These are phyloP conservation scores for Cercopithecus petaurista DNA, from an alignment of 2,797 vertebrate species.

Conservation along the genomic window DNA sequence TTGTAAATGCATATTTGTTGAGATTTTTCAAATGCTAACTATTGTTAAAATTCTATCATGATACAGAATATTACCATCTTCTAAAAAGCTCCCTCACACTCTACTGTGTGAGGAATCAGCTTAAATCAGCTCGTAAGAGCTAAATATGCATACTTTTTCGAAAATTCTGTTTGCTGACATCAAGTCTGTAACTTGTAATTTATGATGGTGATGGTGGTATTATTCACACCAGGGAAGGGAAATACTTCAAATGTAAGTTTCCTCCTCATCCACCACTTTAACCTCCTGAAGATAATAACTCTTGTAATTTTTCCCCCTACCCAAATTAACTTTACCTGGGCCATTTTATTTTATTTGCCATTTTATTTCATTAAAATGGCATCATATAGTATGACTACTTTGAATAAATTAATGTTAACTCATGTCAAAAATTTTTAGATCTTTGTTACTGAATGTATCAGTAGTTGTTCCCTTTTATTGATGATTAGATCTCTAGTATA, in stretches of 20 bases:
- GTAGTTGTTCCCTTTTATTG: not conserved
- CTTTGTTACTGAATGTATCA: too few species aligned
- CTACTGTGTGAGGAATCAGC: not conserved
- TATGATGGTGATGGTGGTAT: too few species aligned
- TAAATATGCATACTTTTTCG: not conserved
- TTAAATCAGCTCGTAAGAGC: not conserved
- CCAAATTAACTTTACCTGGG: not conserved
- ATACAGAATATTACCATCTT: not conserved
- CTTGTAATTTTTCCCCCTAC: not conserved
- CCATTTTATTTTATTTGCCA: not conserved
- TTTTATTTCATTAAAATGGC: not conserved
- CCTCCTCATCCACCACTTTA: accelerated
- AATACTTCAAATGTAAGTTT: not conserved
- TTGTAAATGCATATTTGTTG: not conserved
- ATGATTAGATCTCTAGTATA: not conserved
- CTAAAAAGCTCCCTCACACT: not conserved
- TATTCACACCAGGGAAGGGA: not conserved
- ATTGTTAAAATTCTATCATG: not conserved
- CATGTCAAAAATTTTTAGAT: not conserved
- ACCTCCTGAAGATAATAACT: not conserved
- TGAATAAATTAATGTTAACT: not conserved
- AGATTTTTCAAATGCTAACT: not conserved
- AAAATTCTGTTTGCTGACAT: not conserved
- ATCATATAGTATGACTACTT: not conserved
- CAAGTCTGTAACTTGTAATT: not conserved